Base-by-base conservation (phyloP, 2,888 invertebrate species). In the Epistrophe grossulariae region DNA sequence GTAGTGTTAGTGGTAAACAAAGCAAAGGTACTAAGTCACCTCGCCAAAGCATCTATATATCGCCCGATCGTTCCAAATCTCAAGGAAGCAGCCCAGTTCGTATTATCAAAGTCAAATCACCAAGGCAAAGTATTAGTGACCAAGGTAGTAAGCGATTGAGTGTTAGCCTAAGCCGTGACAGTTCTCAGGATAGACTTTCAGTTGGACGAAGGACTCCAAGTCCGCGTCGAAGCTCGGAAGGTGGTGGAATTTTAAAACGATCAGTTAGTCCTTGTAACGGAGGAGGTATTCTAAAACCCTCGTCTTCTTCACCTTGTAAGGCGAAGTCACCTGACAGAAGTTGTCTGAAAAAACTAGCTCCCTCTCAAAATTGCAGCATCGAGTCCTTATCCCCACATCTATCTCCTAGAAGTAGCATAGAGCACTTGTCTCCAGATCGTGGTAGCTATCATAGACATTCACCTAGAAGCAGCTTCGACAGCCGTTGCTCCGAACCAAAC, bases 41-140 rank as follows among this genome's bases (percentile, higher is more conserved):
- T 13, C 93, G 94, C 9, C 94, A 94, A 81, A 94, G 94, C 64
- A 94, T 95, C 38, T 94, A 95, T 88, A 94, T 95, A 79, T 95
- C 95, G 0, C 93, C 93, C 0, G 93, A 93, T 88, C 92, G 92
- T 24, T 91, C 91, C 77, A 92, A 92, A 73, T 93, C 93, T 13
- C 92, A 92, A 87, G 92, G 92, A 13, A 92, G 91, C 73, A 93
- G 92, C 0, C 93, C 93, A 1, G 92, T 93, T 57, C 91, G 92
- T 77, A 93, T 93, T 60, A 92, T 93, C n/a, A 93, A 93, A 89
- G 92, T 93, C 1, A 93, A 92, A 83, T 93, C 93, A 15, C 95
- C 95, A 0, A 93, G 94, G 79, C 93, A 93, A 76, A 95, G 95
- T 88, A 93, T 95, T 79, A 92, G 92, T 55, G 95, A 95, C 78